Evolutionary conservation across 1,140 invertebrate species (phyloP).

Genomic region (Steinernema khuongi): DNA sequence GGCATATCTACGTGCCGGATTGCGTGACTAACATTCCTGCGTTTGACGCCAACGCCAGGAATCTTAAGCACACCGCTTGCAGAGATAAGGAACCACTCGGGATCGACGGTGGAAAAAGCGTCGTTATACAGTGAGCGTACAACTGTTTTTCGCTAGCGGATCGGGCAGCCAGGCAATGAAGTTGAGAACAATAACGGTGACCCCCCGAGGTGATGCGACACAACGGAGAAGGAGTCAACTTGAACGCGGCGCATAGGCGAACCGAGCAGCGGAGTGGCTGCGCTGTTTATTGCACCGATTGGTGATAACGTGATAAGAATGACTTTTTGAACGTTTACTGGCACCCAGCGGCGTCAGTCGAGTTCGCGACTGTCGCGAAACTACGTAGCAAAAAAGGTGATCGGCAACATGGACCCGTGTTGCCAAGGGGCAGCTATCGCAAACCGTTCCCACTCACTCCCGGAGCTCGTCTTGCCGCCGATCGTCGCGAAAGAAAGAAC

Average conservation of each 20-base stretch:
- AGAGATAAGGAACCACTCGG: too few species aligned
- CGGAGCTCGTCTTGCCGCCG: neutral
- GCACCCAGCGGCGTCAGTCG: neutral
- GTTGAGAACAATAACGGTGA: neutral
- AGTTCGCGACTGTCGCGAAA: neutral
- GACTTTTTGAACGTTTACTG: neutral
- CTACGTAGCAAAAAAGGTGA: neutral
- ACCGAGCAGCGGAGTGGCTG: neutral
- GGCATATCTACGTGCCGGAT: neutral
- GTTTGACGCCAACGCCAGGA: neutral
- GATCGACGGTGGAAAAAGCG: too few species aligned
- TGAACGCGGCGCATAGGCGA: neutral
- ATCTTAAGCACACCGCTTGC: too few species aligned
- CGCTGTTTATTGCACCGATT: slow-evolving; percentile 11
- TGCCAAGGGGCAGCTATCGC: neutral
- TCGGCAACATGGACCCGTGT: slow-evolving; percentile 6
- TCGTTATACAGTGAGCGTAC: too few species aligned
- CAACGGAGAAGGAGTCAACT: neutral
- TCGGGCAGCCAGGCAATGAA: neutral
- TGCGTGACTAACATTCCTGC: neutral
- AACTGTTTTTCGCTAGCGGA: too few species aligned
- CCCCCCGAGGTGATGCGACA: neutral
- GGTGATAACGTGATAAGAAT: slow-evolving; percentile 15
- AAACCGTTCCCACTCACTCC: neutral
- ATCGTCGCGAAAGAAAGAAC: neutral